These are phyloP conservation scores for Cacatua alba DNA, from an alignment of 2,113 vertebrate species.

Conservation along the genomic window DNA sequence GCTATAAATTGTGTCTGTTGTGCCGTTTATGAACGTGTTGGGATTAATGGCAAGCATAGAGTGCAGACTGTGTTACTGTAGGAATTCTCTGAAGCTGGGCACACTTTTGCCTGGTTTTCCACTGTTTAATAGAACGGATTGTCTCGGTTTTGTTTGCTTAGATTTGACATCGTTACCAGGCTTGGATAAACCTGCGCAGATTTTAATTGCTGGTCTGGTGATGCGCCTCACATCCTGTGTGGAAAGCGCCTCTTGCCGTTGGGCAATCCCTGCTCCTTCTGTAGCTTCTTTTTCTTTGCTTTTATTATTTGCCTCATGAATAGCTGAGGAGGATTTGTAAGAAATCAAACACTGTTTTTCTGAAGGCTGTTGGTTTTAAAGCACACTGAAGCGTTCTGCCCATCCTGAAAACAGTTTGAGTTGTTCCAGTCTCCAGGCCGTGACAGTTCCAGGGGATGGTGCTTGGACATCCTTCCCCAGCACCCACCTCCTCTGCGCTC, in stretches of 20 bases:
- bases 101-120: neutral
- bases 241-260: neutral
- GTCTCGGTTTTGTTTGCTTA: neutral
- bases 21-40: neutral
- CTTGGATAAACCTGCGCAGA: neutral
- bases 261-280: neutral
- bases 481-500: rapidly evolving
- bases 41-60: neutral
- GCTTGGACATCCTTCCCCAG: rapidly evolving
- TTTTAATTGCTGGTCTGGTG: neutral
- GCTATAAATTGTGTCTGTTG: neutral
- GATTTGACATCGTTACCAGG: neutral
- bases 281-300: neutral
- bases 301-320: neutral
- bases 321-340: neutral
- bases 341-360: neutral
- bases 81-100: neutral
- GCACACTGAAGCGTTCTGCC: neutral
- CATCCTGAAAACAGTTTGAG: neutral
- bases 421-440: rapidly evolving
- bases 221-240: rapidly evolving
- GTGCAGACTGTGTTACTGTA: neutral
- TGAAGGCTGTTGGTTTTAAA: neutral
- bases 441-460: neutral
- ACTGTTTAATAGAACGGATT: neutral